Evolutionary conservation across 2,113 vertebrate genomes (phyloP).

Genomic region (Oenanthe melanoleuca): DNA sequence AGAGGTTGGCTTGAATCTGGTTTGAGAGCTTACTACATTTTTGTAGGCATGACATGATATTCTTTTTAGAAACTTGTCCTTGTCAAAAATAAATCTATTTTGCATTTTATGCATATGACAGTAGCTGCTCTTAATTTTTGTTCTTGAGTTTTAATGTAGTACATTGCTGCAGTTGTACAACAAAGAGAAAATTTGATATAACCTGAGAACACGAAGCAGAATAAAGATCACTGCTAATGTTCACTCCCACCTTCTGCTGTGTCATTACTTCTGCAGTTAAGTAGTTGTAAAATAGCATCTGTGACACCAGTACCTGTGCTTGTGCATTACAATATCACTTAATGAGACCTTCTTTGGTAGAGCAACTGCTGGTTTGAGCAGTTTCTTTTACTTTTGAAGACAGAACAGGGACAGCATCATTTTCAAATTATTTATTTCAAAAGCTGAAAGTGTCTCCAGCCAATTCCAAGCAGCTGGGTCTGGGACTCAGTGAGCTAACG

Average conservation of each 20-base stretch:
- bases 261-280: slow-evolving; percentile 64
- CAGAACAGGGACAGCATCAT: slow-evolving; percentile 6
- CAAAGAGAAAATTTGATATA: slow-evolving; percentile 55
- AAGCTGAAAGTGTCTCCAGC: slow-evolving; percentile 34
- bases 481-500: background rate
- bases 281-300: slow-evolving; percentile 57
- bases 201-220: slow-evolving; percentile 35
- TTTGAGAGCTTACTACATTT: background rate
- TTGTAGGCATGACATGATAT: background rate
- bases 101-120: slow-evolving; percentile 16
- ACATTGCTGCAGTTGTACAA: slow-evolving; percentile 45
- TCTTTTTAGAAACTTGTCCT: slow-evolving; percentile 39
- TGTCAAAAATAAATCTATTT: slow-evolving; percentile 28
- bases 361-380: slow-evolving; percentile 64
- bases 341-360: slow-evolving; percentile 57
- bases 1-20: background rate
- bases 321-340: slow-evolving; percentile 66
- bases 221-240: slow-evolving; percentile 64
- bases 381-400: slow-evolving; percentile 54
- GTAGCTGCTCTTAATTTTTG: slow-evolving; percentile 44
- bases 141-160: slow-evolving; percentile 36
- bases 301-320: slow-evolving; percentile 60
- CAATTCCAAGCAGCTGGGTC: background rate
- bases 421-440: slow-evolving; percentile 69
- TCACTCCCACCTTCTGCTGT: slow-evolving; percentile 66